A percentile compares a stretch with the other conserved stretches of the same genome.
These are phyloP conservation scores for Lasioglossum morio DNA, from an alignment of 2,888 invertebrate genomes.

Conservation along the genomic window DNA sequence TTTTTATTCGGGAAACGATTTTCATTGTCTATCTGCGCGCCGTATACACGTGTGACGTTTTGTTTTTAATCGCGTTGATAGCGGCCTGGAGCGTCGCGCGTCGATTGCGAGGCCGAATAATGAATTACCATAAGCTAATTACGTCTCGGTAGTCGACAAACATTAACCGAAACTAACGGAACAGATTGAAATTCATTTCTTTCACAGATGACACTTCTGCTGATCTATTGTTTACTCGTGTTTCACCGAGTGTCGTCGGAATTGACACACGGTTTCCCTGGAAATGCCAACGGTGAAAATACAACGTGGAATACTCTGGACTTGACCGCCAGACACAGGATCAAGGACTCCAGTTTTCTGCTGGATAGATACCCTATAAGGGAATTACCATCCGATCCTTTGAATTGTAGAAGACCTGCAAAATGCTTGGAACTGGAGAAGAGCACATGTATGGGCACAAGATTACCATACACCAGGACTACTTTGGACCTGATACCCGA, in stretches of 20 bases:
- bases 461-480: slow-evolving; percentile 91
- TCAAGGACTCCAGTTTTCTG: slow-evolving; percentile 78
- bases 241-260: slow-evolving; percentile 66
- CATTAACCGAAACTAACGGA: neutral
- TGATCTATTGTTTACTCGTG: slow-evolving; percentile 60
- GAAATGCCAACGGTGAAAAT: slow-evolving; percentile 72
- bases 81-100: neutral
- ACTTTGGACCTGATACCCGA: slow-evolving; percentile 91
- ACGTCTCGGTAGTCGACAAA: neutral
- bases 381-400: slow-evolving; percentile 76
- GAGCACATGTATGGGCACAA: slow-evolving; percentile 91
- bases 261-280: slow-evolving; percentile 71
- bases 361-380: slow-evolving; percentile 77
- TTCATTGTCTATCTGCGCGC: slow-evolving; percentile 47
- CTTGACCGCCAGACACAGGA: slow-evolving; percentile 69
- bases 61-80: slow-evolving; percentile 48
- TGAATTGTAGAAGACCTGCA: slow-evolving; percentile 88
- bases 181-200: neutral
- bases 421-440: slow-evolving; percentile 89
- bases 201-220: slow-evolving; percentile 71
- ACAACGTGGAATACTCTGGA: slow-evolving; percentile 75
- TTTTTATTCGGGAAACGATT: slow-evolving; percentile 19
- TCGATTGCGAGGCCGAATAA: neutral
- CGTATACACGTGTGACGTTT: slow-evolving; percentile 59
- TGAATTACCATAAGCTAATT: neutral